These are phyloP conservation scores for Geopemphigus sp. DNA, from an alignment of 1,140 invertebrate species.

Conservation along the genomic window DNA sequence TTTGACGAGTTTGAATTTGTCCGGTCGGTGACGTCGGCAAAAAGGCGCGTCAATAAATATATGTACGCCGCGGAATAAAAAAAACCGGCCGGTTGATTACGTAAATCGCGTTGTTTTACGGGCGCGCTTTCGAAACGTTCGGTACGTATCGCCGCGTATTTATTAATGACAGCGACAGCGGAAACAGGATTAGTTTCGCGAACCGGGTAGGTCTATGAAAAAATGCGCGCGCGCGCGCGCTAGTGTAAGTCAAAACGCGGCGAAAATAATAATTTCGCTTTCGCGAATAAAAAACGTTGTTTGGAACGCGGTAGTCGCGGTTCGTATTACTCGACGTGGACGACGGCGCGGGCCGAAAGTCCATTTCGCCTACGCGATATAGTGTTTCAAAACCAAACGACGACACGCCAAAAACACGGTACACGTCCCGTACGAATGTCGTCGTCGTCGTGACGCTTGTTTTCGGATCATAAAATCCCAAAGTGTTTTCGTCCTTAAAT, in stretches of 20 bases:
- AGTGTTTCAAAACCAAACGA: constrained; percentile 38
- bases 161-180: constrained; percentile 13
- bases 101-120: background rate
- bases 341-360: too few relatives aligned
- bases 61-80: too few relatives aligned
- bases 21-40: too few relatives aligned
- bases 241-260: constrained; percentile 8
- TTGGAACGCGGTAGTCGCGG: constrained; percentile 1
- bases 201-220: background rate
- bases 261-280: constrained; percentile 24
- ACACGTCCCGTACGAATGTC: too few relatives aligned
- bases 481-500: constrained; percentile 39
- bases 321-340: constrained; percentile 32
- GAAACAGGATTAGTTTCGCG: constrained; percentile 17
- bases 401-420: too few relatives aligned
- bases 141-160: too few relatives aligned
- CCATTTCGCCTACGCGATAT: constrained; percentile 35
- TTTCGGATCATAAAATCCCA: constrained; percentile 44
- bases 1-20: too few relatives aligned
- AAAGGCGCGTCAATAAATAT: too few relatives aligned
- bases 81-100: too few relatives aligned
- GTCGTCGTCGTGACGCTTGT: constrained; percentile 23
- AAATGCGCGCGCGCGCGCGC: too few relatives aligned
- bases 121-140: background rate
- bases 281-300: background rate